phyloP scores from a whole-genome alignment of 2,113 vertebrate species.

The Strix aluco region DNA sequence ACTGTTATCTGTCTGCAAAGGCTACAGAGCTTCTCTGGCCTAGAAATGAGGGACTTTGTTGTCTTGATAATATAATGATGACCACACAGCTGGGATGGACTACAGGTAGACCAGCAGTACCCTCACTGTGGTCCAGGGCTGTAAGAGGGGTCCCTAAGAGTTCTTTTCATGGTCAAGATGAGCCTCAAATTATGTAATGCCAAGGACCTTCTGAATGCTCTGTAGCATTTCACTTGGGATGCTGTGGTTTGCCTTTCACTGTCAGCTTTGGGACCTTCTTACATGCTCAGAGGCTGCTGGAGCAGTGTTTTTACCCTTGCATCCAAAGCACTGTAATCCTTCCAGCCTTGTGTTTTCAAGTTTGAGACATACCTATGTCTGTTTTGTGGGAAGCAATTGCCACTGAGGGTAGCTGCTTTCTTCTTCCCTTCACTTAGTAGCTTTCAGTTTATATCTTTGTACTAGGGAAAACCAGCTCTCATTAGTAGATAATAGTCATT shows the following conservation, averaged over 20 bases:
- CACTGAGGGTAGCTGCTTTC: neutral
- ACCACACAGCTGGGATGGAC: neutral
- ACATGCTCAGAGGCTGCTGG: neutral
- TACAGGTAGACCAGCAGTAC: neutral
- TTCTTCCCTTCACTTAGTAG: neutral
- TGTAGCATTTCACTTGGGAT: neutral
- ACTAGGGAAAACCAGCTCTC: neutral
- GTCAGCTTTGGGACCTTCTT: neutral
- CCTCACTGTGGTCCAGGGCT: neutral
- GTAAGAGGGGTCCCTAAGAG: neutral
- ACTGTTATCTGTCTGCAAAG: neutral
- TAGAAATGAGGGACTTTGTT: neutral
- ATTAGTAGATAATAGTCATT: neutral
- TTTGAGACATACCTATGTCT: neutral
- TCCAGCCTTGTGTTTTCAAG: neutral
- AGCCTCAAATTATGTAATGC: neutral
- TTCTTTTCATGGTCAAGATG: neutral
- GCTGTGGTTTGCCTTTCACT: neutral
- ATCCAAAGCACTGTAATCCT: neutral
- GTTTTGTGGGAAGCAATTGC: neutral
- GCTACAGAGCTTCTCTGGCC: neutral
- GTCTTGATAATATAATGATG: neutral
- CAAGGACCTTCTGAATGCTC: neutral
- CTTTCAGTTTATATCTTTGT: neutral
- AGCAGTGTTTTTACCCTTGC: neutral